Evolutionary conservation across 2,113 vertebrate genomes (phyloP).

Genomic region (Aegithalos caudatus): DNA sequence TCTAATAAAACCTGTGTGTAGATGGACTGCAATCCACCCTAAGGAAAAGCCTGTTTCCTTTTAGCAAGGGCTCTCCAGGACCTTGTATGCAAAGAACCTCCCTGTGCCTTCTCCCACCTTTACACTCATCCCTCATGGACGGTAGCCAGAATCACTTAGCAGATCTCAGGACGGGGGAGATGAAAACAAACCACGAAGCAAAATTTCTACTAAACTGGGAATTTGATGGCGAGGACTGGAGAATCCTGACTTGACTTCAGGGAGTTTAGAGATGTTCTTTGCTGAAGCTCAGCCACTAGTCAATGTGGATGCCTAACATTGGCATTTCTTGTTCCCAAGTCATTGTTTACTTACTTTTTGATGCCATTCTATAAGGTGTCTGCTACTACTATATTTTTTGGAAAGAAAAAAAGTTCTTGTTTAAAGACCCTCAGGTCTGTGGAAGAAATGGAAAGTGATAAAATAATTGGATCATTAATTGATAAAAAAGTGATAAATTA

Average conservation of each 20-base stretch:
- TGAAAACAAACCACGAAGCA: background rate
- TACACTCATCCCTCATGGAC: accelerated
- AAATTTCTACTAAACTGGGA: background rate
- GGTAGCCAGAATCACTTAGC: background rate
- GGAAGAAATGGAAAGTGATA: background rate
- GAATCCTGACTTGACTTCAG: background rate
- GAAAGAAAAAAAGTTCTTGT: background rate
- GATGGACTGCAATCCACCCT: background rate
- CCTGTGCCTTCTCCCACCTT: background rate
- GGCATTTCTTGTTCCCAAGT: background rate
- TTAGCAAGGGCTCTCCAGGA: background rate
- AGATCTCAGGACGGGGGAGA: background rate
- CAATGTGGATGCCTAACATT: too few relatives aligned
- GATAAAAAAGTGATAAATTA: background rate
- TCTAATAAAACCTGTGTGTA: background rate
- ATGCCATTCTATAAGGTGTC: background rate
- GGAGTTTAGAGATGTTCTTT: background rate
- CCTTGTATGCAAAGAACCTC: background rate
- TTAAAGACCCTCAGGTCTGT: background rate
- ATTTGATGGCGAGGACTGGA: background rate
- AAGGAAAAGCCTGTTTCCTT: background rate
- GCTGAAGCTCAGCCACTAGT: background rate
- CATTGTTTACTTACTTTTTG: background rate
- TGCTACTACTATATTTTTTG: background rate
- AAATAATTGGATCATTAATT: background rate